Evolutionary conservation across 2,888 invertebrate genomes (phyloP), one percentile per base, ranked within the genome.

Genomic region (Amiota minor): DNA sequence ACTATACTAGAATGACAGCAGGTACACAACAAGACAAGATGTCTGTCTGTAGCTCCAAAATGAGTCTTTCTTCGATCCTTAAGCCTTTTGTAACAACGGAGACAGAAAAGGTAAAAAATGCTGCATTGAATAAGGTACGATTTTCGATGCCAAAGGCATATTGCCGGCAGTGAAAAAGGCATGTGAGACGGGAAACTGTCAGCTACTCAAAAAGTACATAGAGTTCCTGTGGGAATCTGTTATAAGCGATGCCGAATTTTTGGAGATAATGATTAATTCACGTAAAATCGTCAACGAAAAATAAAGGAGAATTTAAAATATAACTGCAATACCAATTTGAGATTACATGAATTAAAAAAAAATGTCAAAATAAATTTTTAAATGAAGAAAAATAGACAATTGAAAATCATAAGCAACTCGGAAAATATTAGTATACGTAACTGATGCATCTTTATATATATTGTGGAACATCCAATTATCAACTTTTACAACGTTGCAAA

Each of bases 221-320:
- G 75, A 72, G 14, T 89, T 83, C 76, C 62, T 89, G 2, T 76
- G 71, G 3, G 87, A 89, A 68, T 77, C 77, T 2, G 75, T 78
- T 3, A 71, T 89, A 1, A 75, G 74, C 70, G 93, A 94, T 82
- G 86, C 85, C 9, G 93, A 93, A 76, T 89, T 94, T 23, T 79
- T 90, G n/a, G 88, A 90, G 35, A 88, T 93, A 56, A 83, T 94
- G 18, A 86, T 86, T 59, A 92, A 93, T 83, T 91, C 92, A 0
- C 91, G 91, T 59, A 90, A 91, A 77, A 92, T 92, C 80, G 91
- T 93, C 46, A 91, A 92, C n/a, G 82, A 92, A n/a, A n/a, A n/a
- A n/a, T n/a, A n/a, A n/a, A n/a, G n/a, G n/a, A n/a, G n/a, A n/a
- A n/a, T n/a, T n/a, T n/a, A n/a, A n/a, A n/a, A n/a, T n/a, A n/a